A percentile compares a stretch with the other conserved stretches of the same genome.
phyloP scores from a whole-genome alignment of 1,140 invertebrate species.

The Neodiprion virginianus region DNA sequence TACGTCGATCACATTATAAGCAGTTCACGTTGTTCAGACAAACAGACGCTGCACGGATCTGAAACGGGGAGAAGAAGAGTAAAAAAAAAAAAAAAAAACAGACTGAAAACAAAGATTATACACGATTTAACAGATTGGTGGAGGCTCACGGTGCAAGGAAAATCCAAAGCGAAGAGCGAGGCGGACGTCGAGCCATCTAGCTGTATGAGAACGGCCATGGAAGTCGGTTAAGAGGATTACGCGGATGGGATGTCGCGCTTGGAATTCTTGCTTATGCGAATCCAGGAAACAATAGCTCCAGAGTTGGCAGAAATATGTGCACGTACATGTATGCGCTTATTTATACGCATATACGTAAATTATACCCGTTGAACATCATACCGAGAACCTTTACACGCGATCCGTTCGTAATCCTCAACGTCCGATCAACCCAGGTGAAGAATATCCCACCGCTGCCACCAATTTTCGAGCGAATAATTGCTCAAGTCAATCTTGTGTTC shows the following conservation, averaged over 20 bases:
- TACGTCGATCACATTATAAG: no score
- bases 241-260: neutral
- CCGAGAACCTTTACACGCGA: neutral
- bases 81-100: no score
- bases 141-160: neutral
- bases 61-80: no score
- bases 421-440: neutral
- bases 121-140: neutral
- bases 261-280: neutral
- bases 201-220: neutral
- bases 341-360: no score
- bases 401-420: neutral
- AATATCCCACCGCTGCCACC: no score
- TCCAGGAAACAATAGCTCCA: neutral
- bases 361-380: neutral
- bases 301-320: no score
- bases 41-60: no score
- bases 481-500: no score
- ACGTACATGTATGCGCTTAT: no score
- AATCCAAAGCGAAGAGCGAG: neutral
- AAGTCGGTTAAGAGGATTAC: slow-evolving; percentile 6
- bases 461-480: no score
- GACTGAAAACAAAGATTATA: no score
- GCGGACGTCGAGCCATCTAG: neutral
- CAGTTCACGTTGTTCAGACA: no score